These are phyloP conservation scores for Sporophila hypoxantha DNA, from an alignment of 2,113 vertebrate genomes.

Conservation along the genomic window DNA sequence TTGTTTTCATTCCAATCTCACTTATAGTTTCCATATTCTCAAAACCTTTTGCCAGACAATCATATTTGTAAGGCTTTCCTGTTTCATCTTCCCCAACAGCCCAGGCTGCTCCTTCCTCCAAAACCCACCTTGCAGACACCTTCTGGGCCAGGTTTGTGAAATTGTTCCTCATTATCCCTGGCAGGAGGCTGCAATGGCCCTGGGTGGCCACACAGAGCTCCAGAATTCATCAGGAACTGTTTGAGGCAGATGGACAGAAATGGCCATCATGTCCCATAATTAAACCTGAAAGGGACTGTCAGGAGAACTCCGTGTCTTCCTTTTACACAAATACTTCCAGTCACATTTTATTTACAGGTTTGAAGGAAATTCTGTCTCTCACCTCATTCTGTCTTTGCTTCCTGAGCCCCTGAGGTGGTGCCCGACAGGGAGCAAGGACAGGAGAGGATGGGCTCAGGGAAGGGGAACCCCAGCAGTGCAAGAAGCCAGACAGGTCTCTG, in stretches of 20 bases:
- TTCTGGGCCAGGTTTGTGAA: accelerated
- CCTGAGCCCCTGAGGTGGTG: background rate
- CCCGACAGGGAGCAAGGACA: background rate
- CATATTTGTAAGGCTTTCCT: no score
- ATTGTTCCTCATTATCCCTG: accelerated
- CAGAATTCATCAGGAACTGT: background rate
- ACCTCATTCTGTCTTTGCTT: background rate
- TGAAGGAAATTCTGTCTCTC: background rate
- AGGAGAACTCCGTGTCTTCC: background rate
- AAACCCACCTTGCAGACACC: accelerated
- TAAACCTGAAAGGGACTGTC: background rate
- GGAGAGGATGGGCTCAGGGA: background rate
- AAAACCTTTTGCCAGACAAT: no score
- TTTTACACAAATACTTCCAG: background rate
- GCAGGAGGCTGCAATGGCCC: background rate
- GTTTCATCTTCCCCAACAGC: no score
- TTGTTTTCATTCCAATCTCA: no score
- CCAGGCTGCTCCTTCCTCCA: accelerated
- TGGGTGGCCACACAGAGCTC: background rate
- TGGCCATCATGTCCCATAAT: background rate
- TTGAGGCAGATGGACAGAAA: background rate
- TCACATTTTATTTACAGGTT: background rate
- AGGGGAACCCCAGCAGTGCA: background rate
- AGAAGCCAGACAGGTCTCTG: accelerated
- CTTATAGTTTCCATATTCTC: no score